Evolutionary conservation across 2,113 vertebrate species (phyloP).

Genomic region (Atrichornis clamosus): DNA sequence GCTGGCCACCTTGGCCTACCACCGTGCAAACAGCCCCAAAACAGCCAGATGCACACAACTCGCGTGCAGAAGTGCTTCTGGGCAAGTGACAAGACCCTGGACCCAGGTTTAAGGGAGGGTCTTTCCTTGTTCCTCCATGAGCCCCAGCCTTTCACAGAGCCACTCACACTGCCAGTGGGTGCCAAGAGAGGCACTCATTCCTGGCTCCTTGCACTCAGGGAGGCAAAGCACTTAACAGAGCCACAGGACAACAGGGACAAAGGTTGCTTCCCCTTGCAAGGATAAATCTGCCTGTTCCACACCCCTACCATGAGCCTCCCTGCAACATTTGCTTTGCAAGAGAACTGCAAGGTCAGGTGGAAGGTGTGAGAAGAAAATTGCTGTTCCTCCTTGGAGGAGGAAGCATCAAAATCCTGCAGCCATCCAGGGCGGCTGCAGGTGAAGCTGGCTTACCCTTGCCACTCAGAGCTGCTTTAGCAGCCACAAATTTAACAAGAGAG

Average conservation of each 20-base stretch:
- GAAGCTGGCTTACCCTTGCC: background rate
- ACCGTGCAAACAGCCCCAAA: background rate
- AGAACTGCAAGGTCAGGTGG: constrained; percentile 44
- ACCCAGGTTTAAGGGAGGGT: background rate
- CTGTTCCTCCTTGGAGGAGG: background rate
- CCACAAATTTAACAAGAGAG: background rate
- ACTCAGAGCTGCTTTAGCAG: background rate
- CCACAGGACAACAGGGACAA: background rate
- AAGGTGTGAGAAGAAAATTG: constrained; percentile 39
- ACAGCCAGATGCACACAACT: background rate
- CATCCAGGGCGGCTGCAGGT: background rate
- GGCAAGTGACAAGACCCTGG: background rate
- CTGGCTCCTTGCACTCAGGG: background rate
- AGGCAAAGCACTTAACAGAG: background rate
- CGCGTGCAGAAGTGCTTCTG: background rate
- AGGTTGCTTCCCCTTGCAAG: background rate
- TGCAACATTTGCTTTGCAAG: background rate
- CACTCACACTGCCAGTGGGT: background rate
- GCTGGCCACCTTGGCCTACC: background rate
- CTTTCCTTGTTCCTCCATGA: background rate
- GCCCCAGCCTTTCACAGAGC: background rate
- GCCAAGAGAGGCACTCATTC: background rate
- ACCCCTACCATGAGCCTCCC: background rate
- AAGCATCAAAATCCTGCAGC: background rate
- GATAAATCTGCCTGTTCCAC: background rate